phyloP scores from a whole-genome alignment of 2,113 vertebrate genomes.

The Oryctolagus cuniculus region mOryCun1.1 NC_091438.1:8302001-8302500 shows the following conservation, averaged over 20 bases:
- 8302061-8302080: neutral
- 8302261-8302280: neutral
- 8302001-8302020: constrained; percentile 65
- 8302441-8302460: too few relatives aligned
- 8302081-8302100: neutral
- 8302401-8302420: neutral
- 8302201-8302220: neutral
- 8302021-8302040: constrained; percentile 80
- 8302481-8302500: neutral
- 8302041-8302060: constrained; percentile 67
- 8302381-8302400: neutral
- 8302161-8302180: neutral
- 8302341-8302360: too few relatives aligned
- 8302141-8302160: neutral
- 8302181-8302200: neutral
- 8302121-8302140: neutral
- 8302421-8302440: neutral
- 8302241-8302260: neutral
- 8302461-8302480: neutral
- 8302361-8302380: neutral
- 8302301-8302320: neutral
- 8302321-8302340: neutral
- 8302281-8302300: neutral
- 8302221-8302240: neutral
- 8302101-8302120: neutral